phyloP scores from a whole-genome alignment of 2,888 invertebrate species.

The Agonopterix alstromeriana region DNA sequence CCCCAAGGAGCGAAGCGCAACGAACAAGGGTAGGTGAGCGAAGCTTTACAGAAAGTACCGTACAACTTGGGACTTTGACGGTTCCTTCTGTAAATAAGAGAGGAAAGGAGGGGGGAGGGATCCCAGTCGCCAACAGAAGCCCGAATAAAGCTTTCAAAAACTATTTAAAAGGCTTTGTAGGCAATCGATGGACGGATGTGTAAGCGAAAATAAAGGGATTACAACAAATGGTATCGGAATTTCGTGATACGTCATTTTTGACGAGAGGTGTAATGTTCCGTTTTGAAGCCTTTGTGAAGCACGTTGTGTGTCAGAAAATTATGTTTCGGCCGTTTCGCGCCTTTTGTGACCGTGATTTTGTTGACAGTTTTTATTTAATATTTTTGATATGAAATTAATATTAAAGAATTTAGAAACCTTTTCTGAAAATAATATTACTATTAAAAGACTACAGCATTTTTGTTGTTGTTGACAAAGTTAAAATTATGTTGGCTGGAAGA shows the following conservation, averaged over 20 bases:
- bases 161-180: constrained; percentile 63
- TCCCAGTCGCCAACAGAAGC: constrained; percentile 39
- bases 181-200: constrained; percentile 31
- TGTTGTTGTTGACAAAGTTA: too few species aligned
- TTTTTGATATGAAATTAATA: too few species aligned
- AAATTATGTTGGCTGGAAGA: too few species aligned
- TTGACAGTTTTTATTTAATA: too few species aligned
- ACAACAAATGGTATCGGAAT: not conserved
- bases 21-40: constrained; percentile 24
- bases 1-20: constrained; percentile 26
- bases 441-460: too few species aligned
- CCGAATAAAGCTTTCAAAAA: constrained; percentile 56
- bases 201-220: not conserved
- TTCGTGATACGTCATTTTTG: not conserved
- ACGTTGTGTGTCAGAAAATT: too few species aligned
- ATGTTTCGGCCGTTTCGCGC: too few species aligned
- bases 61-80: constrained; percentile 52
- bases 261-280: too few species aligned
- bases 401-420: too few species aligned
- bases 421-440: too few species aligned
- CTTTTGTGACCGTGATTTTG: too few species aligned
- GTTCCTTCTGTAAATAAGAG: constrained; percentile 60
- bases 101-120: constrained; percentile 26
- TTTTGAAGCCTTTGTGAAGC: too few species aligned
- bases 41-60: constrained; percentile 33